Percentiles rank a stretch among this genome's conserved stretches.
These are phyloP conservation scores for Rugalucina vietnamica DNA, from an alignment of 2,888 invertebrate genomes.

Conservation along the genomic window DNA sequence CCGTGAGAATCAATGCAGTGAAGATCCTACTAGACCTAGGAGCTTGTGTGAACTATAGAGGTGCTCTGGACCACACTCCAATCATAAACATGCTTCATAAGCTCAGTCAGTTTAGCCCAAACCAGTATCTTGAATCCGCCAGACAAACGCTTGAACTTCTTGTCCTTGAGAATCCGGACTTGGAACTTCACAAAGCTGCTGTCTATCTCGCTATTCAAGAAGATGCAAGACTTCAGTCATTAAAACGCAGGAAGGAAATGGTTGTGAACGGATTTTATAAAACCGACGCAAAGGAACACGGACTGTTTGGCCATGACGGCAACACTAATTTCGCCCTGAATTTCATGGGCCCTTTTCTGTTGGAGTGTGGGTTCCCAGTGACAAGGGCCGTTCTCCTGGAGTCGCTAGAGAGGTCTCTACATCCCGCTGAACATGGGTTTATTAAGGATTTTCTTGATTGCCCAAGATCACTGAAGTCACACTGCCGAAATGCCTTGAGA, in stretches of 20 bases:
- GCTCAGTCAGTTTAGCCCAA: not conserved
- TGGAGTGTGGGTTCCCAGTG: not conserved
- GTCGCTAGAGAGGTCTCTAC: not conserved
- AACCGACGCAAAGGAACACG: not conserved
- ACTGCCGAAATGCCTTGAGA: not conserved
- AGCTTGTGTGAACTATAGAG: not conserved
- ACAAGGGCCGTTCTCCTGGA: not conserved
- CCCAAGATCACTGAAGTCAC: not conserved
- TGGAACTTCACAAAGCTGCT: not conserved
- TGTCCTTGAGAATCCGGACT: not conserved
- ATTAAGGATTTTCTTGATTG: not conserved
- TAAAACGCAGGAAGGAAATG: not conserved
- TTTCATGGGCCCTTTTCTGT: not conserved
- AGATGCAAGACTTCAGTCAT: not conserved
- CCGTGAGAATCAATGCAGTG: not conserved
- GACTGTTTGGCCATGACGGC: not conserved
- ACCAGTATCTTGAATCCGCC: not conserved
- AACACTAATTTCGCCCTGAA: not conserved
- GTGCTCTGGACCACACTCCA: not conserved
- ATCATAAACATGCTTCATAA: not conserved
- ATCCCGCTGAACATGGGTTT: not conserved
- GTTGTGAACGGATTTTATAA: not conserved
- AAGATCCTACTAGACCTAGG: not conserved
- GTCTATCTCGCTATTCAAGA: not conserved
- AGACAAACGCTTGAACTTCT: not conserved